Base-by-base conservation (phyloP, 2,113 vertebrate genomes). In the Oryzias javanicus region DNA sequence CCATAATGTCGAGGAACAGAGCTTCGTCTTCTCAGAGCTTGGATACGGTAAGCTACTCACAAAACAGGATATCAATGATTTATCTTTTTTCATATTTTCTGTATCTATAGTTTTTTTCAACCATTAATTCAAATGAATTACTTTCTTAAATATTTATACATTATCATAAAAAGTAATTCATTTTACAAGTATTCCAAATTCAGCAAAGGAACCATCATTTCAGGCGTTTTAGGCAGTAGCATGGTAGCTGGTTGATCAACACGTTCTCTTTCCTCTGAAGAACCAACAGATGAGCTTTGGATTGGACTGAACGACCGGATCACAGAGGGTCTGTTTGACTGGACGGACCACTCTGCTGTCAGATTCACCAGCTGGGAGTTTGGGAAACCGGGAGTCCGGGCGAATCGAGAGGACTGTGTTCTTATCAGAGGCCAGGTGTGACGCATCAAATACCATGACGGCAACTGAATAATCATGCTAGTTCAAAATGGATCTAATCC, bases 231-330 rank as follows among this genome's bases (percentile, higher is more conserved):
- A 35, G 29, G 8, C 29, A 35, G 29, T 35, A 6, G 5, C 5
- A 35, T 8, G 29, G 29, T 10, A 35, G 29, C 29, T 35, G 29
- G 29, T 35, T 35, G 29, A 47, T 6, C 18, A 47, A 18, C 3
- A 47, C 10, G n/a, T 19, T 47, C 8, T n/a, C 18, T 10, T 18
- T 19, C 51, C 12, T 44, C 20, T 74, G 66, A 74, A 98, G 96
- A 83, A 17, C 67, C 91, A 55, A 71, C 44, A 14, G 94, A 98
- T 71, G 91, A 94, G 73, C 76, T 98, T 48, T 98, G 96, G 96
- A 94, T 96, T 53, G 96, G 96, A 19, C 72, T 98, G 72, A 98
- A 97, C 53, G 95, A 98, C 79, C 86, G 85, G 49, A 94, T 75
- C 72, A 90, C 90, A 49, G 91, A 96, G 50, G 92, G 96, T 85